Conservation (phyloP, 2,888 invertebrate species). For the Noctua janthina region DNA sequence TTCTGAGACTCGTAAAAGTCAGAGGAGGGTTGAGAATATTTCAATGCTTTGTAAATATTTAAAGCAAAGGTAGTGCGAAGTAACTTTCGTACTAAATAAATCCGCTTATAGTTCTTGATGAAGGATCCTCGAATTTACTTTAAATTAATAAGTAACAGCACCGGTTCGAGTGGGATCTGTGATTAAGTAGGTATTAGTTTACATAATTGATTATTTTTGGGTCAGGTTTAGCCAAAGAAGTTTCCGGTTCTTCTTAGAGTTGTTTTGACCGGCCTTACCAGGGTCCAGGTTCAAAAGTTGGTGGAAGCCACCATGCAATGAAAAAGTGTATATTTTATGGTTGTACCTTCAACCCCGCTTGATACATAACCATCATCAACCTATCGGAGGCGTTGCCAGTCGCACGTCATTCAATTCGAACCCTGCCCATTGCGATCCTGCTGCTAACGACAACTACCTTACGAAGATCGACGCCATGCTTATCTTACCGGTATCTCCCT, state of each 20-base stretch:
- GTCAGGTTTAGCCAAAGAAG: neutral
- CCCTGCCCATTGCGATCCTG: neutral
- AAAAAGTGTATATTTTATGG: neutral
- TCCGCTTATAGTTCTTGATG: constrained; percentile 23
- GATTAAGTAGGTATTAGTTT: neutral
- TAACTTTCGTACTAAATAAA: constrained; percentile 34
- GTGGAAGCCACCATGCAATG: neutral
- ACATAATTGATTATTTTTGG: constrained; percentile 9
- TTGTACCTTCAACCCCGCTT: too few relatives aligned
- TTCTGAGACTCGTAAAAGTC: constrained; percentile 46
- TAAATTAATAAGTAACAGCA: constrained; percentile 34
- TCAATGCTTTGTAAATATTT: constrained; percentile 44
- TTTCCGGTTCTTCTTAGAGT: neutral
- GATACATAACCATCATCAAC: neutral
- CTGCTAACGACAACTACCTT: neutral
- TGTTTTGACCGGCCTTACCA: neutral
- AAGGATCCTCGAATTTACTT: constrained; percentile 19
- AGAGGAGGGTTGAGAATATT: constrained; percentile 36
- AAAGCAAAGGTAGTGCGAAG: constrained; percentile 21
- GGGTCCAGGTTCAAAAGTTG: neutral
- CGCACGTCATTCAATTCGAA: too few relatives aligned
- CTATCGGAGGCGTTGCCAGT: too few relatives aligned
- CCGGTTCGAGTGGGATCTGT: neutral
- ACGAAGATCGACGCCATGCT: neutral
- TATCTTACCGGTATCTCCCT: too few relatives aligned